phyloP scores from a whole-genome alignment of 2,797 vertebrate genomes.

The Leuciscus waleckii region DNA sequence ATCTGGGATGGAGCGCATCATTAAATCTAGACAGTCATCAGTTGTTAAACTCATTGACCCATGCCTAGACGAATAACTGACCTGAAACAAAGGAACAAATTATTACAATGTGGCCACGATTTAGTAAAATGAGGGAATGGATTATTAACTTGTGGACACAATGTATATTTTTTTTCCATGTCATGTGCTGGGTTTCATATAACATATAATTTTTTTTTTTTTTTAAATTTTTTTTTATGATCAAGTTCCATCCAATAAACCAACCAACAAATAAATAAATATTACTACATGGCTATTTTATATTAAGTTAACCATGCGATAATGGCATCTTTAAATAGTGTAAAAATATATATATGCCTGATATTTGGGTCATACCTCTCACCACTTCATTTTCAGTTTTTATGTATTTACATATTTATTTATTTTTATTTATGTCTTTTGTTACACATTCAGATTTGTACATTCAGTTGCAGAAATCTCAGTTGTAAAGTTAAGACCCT shows the following conservation, averaged over 20 bases:
- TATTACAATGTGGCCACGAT: not conserved
- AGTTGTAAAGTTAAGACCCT: not conserved
- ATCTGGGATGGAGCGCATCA: slow-evolving; percentile 11
- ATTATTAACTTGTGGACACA: not conserved
- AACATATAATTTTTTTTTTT: not conserved
- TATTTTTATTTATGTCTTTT: not conserved
- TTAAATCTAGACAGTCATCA: slow-evolving; percentile 35
- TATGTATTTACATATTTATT: not conserved
- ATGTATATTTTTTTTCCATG: not conserved
- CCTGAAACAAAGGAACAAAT: not conserved
- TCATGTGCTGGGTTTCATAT: too few species aligned
- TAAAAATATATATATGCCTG: too few species aligned
- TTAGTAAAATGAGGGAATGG: not conserved
- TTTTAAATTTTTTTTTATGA: too few species aligned
- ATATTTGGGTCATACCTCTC: not conserved
- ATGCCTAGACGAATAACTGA: slow-evolving; percentile 20
- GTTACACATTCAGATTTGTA: not conserved
- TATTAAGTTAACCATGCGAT: not conserved
- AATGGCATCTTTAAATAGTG: not conserved
- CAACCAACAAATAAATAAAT: not conserved
- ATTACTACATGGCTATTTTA: not conserved
- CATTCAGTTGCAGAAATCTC: not conserved
- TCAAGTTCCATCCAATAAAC: not conserved
- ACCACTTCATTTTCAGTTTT: not conserved
- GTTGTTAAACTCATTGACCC: slow-evolving; percentile 40